Evolutionary conservation across 2,888 invertebrate species (phyloP).

Genomic region (Caenorhabditis imperialis): DNA sequence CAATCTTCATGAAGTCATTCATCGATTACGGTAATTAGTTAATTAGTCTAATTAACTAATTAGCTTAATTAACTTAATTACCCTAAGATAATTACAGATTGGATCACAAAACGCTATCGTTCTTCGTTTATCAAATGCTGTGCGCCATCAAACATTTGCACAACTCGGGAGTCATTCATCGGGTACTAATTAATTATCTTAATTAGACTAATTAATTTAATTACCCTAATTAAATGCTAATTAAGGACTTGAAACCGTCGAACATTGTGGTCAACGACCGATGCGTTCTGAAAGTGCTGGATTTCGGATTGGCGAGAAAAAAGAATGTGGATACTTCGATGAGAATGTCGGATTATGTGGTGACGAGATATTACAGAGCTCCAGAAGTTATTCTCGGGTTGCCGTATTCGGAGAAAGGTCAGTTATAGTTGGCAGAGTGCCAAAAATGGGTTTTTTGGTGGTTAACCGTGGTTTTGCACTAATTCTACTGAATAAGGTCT

Average conservation of each 20-base stretch:
- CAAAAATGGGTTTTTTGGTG: no score
- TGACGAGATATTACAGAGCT: constrained; percentile 90
- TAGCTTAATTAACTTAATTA: background rate
- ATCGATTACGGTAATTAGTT: constrained; percentile 40
- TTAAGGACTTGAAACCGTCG: constrained; percentile 96
- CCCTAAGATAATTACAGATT: constrained; percentile 80
- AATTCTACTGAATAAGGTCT: no score
- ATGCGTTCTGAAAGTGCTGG: constrained; percentile 98
- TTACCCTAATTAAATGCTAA: constrained; percentile 13
- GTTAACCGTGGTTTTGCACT: no score
- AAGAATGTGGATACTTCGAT: constrained; percentile 86
- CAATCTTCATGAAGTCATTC: constrained; percentile 65
- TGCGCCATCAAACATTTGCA: constrained; percentile 99
- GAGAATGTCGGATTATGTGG: constrained; percentile 95
- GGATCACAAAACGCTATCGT: constrained; percentile 99
- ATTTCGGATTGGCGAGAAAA: constrained; percentile 97
- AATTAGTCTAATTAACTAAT: background rate
- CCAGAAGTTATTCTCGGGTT: constrained; percentile 89
- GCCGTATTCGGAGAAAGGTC: constrained; percentile 96
- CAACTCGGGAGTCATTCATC: constrained; percentile 86
- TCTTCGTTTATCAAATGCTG: constrained; percentile 98
- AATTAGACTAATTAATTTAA: background rate
- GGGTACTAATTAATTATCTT: constrained; percentile 59
- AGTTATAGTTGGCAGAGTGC: no score
- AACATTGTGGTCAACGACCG: constrained; percentile 99